Evolutionary conservation across 2,113 vertebrate species (phyloP).

Genomic region (Oreamnos americanus): DNA sequence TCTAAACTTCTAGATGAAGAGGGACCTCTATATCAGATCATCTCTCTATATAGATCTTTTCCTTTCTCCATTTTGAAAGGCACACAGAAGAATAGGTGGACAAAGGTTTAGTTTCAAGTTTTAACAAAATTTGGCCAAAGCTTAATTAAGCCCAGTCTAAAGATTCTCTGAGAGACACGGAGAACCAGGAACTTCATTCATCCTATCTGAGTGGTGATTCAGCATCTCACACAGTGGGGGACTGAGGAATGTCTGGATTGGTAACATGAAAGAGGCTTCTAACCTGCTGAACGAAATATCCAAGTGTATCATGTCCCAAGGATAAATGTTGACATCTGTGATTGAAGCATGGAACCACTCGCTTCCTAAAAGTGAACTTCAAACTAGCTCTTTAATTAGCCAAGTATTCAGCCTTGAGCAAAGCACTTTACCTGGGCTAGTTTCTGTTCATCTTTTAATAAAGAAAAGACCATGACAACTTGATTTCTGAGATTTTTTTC

Average conservation of each 20-base stretch:
- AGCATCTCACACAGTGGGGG: fast-evolving
- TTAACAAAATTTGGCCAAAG: neutral
- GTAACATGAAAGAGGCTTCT: neutral
- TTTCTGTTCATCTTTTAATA: neutral
- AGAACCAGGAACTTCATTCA: neutral
- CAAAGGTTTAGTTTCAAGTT: neutral
- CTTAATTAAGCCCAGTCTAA: neutral
- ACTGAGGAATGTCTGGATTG: too few relatives aligned
- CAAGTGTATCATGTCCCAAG: neutral
- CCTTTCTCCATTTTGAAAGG: neutral
- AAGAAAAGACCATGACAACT: neutral
- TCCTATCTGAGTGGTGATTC: neutral
- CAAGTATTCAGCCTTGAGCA: neutral
- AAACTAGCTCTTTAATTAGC: neutral
- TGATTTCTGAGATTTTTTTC: neutral
- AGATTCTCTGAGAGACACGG: neutral
- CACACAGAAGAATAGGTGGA: neutral
- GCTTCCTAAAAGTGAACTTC: neutral
- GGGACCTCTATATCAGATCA: neutral
- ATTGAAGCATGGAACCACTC: neutral
- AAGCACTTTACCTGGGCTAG: neutral
- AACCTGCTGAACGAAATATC: neutral
- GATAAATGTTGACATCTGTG: neutral
- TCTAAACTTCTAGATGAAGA: neutral
- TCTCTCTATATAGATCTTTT: neutral